phyloP scores from a whole-genome alignment of 2,797 vertebrate genomes.

The Muscicapa striata region DNA sequence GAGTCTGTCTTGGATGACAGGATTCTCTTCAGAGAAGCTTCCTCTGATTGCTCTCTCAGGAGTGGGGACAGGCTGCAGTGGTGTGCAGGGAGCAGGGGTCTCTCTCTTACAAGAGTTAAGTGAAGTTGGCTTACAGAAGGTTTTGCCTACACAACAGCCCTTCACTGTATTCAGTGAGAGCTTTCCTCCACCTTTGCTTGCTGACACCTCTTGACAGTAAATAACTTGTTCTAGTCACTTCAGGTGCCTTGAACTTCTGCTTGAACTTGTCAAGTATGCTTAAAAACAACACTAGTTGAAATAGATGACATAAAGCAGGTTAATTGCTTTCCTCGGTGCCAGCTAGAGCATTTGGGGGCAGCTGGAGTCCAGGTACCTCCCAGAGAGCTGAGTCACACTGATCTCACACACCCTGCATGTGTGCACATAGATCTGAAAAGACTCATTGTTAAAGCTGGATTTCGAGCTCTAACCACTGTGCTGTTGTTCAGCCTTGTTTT shows the following conservation, averaged over 20 bases:
- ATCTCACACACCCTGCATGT: fast-evolving
- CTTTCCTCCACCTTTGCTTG: neutral
- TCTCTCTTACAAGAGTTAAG: neutral
- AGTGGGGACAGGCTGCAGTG: neutral
- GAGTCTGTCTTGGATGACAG: too few species aligned
- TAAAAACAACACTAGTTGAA: neutral
- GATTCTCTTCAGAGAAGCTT: neutral
- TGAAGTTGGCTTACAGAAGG: neutral
- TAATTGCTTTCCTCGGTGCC: neutral
- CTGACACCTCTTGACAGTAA: neutral
- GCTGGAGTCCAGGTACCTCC: neutral
- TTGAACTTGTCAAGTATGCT: neutral
- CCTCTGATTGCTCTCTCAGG: too few species aligned
- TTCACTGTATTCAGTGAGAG: neutral
- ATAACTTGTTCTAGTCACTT: neutral
- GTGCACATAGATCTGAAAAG: fast-evolving
- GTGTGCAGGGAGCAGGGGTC: neutral
- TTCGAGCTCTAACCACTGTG: fast-evolving
- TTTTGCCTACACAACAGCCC: neutral
- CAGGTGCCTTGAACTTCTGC: neutral
- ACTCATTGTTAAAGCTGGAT: fast-evolving
- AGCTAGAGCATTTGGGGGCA: neutral
- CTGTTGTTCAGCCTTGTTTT: neutral
- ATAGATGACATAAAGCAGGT: neutral
- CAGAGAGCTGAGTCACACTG: neutral